These are phyloP conservation scores for Centropyge bicolor DNA, from an alignment of 2,797 vertebrate genomes.

Conservation along the genomic window DNA sequence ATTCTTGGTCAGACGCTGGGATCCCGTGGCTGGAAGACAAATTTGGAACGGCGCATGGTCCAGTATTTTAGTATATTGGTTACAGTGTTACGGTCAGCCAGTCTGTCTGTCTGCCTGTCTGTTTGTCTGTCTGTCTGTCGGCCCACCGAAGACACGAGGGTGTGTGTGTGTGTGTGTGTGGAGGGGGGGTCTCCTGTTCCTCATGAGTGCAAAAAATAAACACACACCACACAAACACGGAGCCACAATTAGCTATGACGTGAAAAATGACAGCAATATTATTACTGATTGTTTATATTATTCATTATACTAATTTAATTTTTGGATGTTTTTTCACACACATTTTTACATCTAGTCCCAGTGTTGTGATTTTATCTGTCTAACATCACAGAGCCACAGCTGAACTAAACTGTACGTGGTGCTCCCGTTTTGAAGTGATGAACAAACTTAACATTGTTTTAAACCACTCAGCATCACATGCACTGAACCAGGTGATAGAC, in stretches of 20 bases:
- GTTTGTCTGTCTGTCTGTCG: slow-evolving; percentile 53
- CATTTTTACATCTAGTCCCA: not conserved
- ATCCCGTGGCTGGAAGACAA: slow-evolving; percentile 77
- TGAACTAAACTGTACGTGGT: not conserved
- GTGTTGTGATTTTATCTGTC: not conserved
- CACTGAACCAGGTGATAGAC: not conserved
- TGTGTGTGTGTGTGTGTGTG: not conserved
- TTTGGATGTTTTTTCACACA: not conserved
- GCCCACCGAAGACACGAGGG: slow-evolving; percentile 20
- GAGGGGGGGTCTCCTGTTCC: slow-evolving; percentile 14
- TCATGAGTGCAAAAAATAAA: slow-evolving; percentile 49
- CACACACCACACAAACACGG: slow-evolving; percentile 28
- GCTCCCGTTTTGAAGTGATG: not conserved
- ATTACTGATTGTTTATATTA: too few species aligned
- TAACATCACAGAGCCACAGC: not conserved
- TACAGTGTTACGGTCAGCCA: slow-evolving; percentile 76
- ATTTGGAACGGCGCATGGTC: slow-evolving; percentile 79
- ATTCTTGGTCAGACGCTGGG: slow-evolving; percentile 79
- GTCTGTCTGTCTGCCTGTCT: slow-evolving; percentile 52
- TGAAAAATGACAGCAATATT: slow-evolving; percentile 3
- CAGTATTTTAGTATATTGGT: slow-evolving; percentile 77
- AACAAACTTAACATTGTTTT: not conserved
- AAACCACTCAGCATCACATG: not conserved
- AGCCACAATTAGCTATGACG: slow-evolving; percentile 9
- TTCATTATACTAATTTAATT: too few species aligned